Conservation (phyloP, 2,113 vertebrate genomes). For the Climacteris rufus region DNA sequence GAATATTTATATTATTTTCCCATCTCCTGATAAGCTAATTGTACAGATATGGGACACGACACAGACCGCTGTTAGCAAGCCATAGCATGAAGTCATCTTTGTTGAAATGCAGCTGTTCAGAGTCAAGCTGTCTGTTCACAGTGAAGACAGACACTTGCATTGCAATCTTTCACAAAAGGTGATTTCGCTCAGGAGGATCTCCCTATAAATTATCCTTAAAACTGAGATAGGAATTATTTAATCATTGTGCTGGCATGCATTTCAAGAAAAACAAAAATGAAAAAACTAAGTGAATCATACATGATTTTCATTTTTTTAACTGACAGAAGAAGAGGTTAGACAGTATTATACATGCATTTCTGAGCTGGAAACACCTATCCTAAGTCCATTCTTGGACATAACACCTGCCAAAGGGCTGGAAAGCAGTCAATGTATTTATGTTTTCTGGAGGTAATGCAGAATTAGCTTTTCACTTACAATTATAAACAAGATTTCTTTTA, state of each 20-base stretch:
- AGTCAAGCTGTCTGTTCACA: neutral
- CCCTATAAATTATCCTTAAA: neutral
- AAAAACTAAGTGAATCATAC: neutral
- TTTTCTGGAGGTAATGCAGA: neutral
- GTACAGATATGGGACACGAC: fast-evolving
- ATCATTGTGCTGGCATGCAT: neutral
- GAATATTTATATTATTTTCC: constrained; percentile 2
- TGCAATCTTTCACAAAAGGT: neutral
- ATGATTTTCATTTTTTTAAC: neutral
- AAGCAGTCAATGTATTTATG: neutral
- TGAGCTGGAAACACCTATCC: neutral
- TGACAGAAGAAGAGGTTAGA: neutral
- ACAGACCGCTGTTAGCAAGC: neutral
- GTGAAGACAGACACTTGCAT: neutral
- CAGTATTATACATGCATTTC: neutral
- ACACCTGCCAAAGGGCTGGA: neutral
- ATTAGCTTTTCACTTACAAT: neutral
- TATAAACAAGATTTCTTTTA: neutral
- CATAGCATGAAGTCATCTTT: neutral
- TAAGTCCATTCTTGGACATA: neutral
- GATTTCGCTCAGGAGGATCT: neutral
- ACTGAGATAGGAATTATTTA: neutral
- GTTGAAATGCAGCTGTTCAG: neutral
- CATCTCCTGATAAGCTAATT: neutral
- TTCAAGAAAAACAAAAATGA: neutral